Percentiles rank a stretch among this genome's conserved stretches.
Conservation (phyloP, 2,113 vertebrate genomes). For the Nannobrachium achirus region DNA sequence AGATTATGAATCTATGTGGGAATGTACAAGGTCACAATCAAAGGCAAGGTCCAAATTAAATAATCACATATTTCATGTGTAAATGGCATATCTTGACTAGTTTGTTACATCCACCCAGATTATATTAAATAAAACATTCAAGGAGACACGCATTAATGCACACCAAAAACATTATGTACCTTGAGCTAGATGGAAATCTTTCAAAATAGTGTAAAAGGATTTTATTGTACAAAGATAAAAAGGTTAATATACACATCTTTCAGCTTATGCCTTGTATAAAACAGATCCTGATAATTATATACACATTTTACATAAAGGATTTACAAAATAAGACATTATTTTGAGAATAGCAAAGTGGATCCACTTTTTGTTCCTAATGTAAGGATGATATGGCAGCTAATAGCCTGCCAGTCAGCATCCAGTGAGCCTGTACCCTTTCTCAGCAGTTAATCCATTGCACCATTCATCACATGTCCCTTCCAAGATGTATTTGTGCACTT, state of each 20-base stretch:
- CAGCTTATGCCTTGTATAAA: conserved; percentile 11
- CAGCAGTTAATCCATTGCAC: conserved; percentile 28
- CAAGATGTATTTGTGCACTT: background rate
- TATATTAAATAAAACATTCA: background rate
- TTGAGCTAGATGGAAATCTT: background rate
- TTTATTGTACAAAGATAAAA: conserved; percentile 41
- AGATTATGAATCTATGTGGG: no score
- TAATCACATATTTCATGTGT: no score
- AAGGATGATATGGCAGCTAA: background rate
- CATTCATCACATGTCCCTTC: conserved; percentile 9
- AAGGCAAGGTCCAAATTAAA: no score
- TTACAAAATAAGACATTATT: conserved; percentile 16
- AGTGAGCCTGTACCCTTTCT: conserved; percentile 11
- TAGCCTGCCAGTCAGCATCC: background rate
- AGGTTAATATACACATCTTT: background rate
- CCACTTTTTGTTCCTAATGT: conserved; percentile 5
- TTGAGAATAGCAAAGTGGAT: conserved; percentile 10
- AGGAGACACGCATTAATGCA: background rate
- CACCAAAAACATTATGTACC: background rate
- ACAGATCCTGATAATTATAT: conserved; percentile 23
- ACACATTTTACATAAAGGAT: conserved; percentile 32
- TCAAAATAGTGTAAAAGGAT: conserved; percentile 15
- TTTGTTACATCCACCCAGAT: background rate
- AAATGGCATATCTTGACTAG: background rate
- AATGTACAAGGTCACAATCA: no score